Conservation (phyloP, 2,113 vertebrate species). For the Pampusana beccarii region DNA sequence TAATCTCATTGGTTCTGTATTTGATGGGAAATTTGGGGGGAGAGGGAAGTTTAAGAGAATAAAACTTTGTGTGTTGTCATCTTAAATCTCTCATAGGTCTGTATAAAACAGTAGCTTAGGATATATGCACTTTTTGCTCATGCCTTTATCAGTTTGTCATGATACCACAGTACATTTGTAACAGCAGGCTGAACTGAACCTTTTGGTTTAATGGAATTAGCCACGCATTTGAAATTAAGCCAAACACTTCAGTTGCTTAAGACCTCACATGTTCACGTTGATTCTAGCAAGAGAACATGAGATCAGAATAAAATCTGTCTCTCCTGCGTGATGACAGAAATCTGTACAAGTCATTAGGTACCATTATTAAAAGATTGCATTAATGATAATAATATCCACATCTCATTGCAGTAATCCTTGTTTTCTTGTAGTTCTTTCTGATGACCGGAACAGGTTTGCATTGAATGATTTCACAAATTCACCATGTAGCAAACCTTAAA, state of each 20-base stretch:
- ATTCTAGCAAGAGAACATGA: not conserved
- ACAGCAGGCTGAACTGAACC: not conserved
- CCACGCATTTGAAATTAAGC: not conserved
- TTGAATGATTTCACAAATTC: not conserved
- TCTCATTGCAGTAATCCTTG: not conserved
- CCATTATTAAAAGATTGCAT: not conserved
- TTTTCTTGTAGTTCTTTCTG: not conserved
- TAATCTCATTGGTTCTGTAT: not conserved
- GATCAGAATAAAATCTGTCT: not conserved
- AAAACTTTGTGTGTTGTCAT: not conserved
- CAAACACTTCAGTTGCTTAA: not conserved
- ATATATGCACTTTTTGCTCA: not conserved
- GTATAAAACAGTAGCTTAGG: not conserved
- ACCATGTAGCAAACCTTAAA: not conserved
- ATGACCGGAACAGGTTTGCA: not conserved
- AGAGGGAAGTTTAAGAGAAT: not conserved
- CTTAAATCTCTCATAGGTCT: not conserved
- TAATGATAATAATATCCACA: not conserved
- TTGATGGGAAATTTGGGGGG: fast-evolving
- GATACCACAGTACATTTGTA: not conserved
- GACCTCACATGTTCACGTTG: not conserved
- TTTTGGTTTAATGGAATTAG: not conserved
- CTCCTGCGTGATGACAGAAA: not conserved
- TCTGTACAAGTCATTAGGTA: not conserved
- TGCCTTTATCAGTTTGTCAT: not conserved